These are phyloP conservation scores for Shargacucullia verbasci DNA, from an alignment of 2,888 invertebrate genomes.

Conservation along the genomic window DNA sequence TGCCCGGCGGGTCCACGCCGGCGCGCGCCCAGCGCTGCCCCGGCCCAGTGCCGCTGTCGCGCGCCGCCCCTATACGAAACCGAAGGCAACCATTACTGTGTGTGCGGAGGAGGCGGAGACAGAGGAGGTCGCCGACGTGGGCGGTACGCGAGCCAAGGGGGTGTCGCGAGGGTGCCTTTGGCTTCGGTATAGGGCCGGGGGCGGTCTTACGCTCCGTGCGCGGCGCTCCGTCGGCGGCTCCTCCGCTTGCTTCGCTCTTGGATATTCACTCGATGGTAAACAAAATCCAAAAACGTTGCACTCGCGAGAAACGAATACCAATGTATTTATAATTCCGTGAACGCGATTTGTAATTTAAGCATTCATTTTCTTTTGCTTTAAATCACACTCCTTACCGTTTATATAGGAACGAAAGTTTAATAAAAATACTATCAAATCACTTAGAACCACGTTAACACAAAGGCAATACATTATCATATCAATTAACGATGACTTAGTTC, in stretches of 20 bases:
- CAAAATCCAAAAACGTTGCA: constrained; percentile 49
- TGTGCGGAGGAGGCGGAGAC: constrained; percentile 51
- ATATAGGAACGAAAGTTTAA: too few relatives aligned
- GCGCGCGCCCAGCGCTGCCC: constrained; percentile 79
- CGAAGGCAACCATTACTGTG: constrained; percentile 92
- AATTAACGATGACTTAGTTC: too few relatives aligned
- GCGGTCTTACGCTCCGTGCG: constrained; percentile 63
- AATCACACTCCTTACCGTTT: too few relatives aligned
- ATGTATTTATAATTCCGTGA: neutral
- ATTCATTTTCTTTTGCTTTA: too few relatives aligned
- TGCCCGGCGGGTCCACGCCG: constrained; percentile 84
- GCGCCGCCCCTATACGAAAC: constrained; percentile 92
- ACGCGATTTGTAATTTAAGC: neutral
- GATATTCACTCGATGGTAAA: constrained; percentile 46
- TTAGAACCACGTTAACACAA: too few relatives aligned
- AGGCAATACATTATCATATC: too few relatives aligned
- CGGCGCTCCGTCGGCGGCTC: constrained; percentile 69
- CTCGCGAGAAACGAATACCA: constrained; percentile 41
- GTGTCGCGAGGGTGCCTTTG: constrained; percentile 80
- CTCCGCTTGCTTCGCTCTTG: constrained; percentile 69
- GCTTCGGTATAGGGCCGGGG: constrained; percentile 80
- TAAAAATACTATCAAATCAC: too few relatives aligned
- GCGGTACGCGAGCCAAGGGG: constrained; percentile 24
- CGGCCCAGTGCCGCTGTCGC: constrained; percentile 67
- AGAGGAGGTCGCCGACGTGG: constrained; percentile 62